Evolutionary conservation across 2,888 invertebrate genomes (phyloP).

Genomic region (Diloba caeruleocephala): DNA sequence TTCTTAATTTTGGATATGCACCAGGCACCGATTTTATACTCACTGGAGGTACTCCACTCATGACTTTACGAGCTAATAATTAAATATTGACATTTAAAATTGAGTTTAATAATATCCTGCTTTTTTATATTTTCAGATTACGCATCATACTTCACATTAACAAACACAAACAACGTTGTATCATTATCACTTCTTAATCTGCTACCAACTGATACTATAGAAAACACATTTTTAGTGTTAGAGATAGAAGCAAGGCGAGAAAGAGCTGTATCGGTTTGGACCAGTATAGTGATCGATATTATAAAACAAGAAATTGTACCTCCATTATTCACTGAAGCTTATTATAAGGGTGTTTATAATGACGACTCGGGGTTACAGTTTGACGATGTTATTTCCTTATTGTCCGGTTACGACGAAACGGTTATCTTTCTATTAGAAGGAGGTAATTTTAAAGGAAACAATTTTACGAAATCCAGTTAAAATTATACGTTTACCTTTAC

Average conservation of each 20-base stretch:
- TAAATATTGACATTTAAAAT: not conserved
- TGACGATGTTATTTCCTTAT: constrained; percentile 58
- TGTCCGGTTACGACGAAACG: constrained; percentile 63
- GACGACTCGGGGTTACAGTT: constrained; percentile 56
- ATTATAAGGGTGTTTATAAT: constrained; percentile 65
- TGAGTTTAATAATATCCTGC: not conserved
- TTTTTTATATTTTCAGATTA: constrained; percentile 61
- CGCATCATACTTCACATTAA: constrained; percentile 55
- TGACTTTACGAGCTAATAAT: not conserved
- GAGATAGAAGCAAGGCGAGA: constrained; percentile 70
- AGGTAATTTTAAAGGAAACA: constrained; percentile 50
- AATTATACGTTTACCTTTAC: not conserved
- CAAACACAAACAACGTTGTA: constrained; percentile 52
- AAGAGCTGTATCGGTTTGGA: constrained; percentile 64
- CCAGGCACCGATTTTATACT: constrained; percentile 62
- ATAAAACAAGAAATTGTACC: constrained; percentile 51
- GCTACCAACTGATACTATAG: constrained; percentile 56
- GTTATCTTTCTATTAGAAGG: constrained; percentile 65
- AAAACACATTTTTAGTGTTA: constrained; percentile 66
- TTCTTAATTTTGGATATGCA: constrained; percentile 65
- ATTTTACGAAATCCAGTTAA: constrained; percentile 4
- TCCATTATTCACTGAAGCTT: constrained; percentile 64
- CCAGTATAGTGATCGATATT: constrained; percentile 66
- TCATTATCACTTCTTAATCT: constrained; percentile 50
- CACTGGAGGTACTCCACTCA: constrained; percentile 63